A percentile compares a stretch with the other conserved stretches of the same genome.
Evolutionary conservation across 2,888 invertebrate species (phyloP).

Genomic region (Hirtodrosophila confusa): DNA sequence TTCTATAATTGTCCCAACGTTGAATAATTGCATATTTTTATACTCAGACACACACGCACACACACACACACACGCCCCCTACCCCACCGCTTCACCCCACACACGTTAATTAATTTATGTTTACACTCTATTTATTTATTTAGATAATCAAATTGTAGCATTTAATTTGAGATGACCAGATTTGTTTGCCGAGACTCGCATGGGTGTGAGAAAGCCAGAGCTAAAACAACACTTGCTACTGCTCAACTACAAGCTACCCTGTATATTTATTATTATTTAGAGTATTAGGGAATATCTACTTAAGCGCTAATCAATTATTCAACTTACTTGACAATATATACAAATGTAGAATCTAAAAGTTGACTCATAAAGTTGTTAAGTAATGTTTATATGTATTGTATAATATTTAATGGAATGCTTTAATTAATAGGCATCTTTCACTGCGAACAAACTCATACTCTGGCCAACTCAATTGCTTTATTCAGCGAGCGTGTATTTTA

Average conservation of each 20-base stretch:
- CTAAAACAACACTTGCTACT: neutral
- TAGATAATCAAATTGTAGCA: slow-evolving; percentile 34
- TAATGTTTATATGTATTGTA: no score
- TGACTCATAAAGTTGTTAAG: no score
- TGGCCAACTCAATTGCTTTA: no score
- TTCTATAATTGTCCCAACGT: slow-evolving; percentile 42
- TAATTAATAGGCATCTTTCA: no score
- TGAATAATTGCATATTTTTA: slow-evolving; percentile 15
- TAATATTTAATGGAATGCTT: no score
- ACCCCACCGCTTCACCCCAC: no score
- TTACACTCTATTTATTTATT: slow-evolving; percentile 20
- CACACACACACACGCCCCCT: neutral
- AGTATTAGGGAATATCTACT: no score
- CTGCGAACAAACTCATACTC: no score
- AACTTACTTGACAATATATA: no score
- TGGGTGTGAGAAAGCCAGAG: neutral
- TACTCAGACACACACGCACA: slow-evolving; percentile 5
- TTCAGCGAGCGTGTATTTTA: slow-evolving; percentile 10
- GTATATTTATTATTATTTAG: no score
- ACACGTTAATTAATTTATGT: neutral
- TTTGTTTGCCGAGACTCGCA: neutral
- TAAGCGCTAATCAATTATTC: no score
- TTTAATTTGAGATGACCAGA: slow-evolving; percentile 25
- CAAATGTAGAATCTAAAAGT: no score
- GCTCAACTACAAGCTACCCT: neutral